phyloP scores from a whole-genome alignment of 2,113 vertebrate genomes.

The Echinops telfairi region DNA sequence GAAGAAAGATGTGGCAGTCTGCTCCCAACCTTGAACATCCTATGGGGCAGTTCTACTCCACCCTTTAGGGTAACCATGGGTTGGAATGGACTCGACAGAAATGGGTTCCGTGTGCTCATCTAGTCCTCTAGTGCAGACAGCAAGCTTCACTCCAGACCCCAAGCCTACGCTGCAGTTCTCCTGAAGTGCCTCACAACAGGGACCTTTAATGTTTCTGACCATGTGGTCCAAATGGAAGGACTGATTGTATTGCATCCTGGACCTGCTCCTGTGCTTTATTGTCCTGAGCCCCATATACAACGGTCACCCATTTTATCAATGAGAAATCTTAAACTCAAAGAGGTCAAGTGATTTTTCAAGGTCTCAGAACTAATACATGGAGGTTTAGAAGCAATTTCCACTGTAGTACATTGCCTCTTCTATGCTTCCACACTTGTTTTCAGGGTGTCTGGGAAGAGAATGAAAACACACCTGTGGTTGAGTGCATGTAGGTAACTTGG shows the following conservation, averaged over 20 bases:
- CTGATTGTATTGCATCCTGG: neutral
- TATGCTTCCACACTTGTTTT: constrained; percentile 54
- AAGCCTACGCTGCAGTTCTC: too few species aligned
- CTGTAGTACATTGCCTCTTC: neutral
- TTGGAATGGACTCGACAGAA: too few species aligned
- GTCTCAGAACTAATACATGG: neutral
- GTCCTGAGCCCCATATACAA: neutral
- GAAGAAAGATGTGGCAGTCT: too few species aligned
- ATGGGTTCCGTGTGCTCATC: too few species aligned
- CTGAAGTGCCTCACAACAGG: neutral
- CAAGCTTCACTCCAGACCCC: too few species aligned
- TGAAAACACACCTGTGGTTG: constrained; percentile 66
- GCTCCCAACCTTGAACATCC: too few species aligned
- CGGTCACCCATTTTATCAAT: neutral
- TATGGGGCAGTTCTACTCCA: too few species aligned
- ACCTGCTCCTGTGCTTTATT: neutral
- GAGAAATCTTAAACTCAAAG: neutral
- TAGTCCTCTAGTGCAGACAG: too few species aligned
- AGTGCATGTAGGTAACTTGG: constrained; percentile 36
- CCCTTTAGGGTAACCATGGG: too few species aligned
- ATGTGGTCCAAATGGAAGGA: neutral
- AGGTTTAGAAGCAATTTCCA: neutral
- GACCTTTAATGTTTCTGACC: neutral
- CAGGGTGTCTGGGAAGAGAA: constrained; percentile 61
- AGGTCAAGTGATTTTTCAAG: neutral